phyloP scores from a whole-genome alignment of 2,797 vertebrate genomes.

The Ceryle rudis region DNA sequence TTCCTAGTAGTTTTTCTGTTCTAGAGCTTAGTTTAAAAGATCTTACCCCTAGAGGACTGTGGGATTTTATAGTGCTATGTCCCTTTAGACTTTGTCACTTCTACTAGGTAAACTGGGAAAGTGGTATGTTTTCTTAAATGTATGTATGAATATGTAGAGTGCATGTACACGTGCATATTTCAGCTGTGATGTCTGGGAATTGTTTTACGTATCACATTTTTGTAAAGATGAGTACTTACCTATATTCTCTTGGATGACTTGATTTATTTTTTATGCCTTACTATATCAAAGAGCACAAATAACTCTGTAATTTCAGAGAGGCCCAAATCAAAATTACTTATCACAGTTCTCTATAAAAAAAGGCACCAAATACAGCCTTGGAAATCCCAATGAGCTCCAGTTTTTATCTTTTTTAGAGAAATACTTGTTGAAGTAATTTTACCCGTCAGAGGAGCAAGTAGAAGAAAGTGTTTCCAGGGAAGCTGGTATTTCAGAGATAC shows the following conservation, averaged over 20 bases:
- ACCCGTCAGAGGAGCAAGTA: not conserved
- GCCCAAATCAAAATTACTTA: constrained; percentile 2
- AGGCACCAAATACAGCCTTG: not conserved
- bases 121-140: not conserved
- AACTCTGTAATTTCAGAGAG: not conserved
- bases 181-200: not conserved
- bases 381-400: not conserved
- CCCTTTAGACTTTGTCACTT: not conserved
- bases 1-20: not conserved
- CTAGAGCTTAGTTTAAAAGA: not conserved
- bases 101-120: not conserved
- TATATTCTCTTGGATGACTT: not conserved
- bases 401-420: constrained; percentile 9
- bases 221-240: not conserved
- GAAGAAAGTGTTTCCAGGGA: not conserved
- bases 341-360: not conserved
- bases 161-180: not conserved
- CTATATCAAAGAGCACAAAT: not conserved
- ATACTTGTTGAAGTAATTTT: constrained; percentile 17
- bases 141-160: not conserved
- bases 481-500: not conserved
- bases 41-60: not conserved
- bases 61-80: not conserved
- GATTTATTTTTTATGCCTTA: not conserved
- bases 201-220: not conserved